Evolutionary conservation across 2,113 vertebrate genomes (phyloP).

Genomic region (Chlamydotis undulata): DNA sequence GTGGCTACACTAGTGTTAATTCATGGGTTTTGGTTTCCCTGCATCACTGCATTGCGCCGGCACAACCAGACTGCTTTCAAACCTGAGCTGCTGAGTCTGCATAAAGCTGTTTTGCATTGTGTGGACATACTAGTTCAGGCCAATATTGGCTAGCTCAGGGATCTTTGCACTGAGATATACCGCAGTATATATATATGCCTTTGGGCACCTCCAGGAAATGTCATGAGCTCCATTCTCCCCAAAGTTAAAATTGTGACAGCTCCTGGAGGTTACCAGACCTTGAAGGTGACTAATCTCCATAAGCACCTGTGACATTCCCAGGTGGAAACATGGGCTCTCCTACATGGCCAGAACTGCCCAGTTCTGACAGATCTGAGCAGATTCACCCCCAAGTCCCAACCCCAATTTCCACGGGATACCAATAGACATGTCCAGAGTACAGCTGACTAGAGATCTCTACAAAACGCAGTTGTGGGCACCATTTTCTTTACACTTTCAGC

Average conservation of each 20-base stretch:
- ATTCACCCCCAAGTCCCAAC: background rate
- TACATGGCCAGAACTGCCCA: background rate
- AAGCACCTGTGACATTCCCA: background rate
- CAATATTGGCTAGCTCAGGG: background rate
- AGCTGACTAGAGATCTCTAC: background rate
- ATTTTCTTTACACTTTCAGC: background rate
- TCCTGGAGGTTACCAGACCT: background rate
- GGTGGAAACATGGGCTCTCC: background rate
- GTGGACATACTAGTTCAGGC: background rate
- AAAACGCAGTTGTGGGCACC: background rate
- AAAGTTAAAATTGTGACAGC: background rate
- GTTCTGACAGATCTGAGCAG: background rate
- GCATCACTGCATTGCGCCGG: background rate
- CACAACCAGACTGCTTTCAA: background rate
- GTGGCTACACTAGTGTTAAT: background rate
- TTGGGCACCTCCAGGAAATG: background rate
- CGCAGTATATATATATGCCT: background rate
- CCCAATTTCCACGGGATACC: background rate
- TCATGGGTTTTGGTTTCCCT: background rate
- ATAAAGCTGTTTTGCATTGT: background rate
- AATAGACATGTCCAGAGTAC: background rate
- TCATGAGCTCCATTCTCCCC: background rate
- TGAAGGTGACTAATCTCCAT: background rate
- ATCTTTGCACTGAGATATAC: background rate
- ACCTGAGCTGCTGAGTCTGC: background rate